These are phyloP conservation scores for fruit fly (Drosophila melanogaster) DNA, from an alignment of 1,140 invertebrate genomes.

Conservation along the genomic window Release_6_plus_ISO1_MT NT_033777.3:26010501-26011000, in stretches of 20 bases:
- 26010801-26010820: conserved; percentile 41
- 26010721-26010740: conserved; percentile 55
- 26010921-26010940: conserved; percentile 30
- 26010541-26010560: conserved; percentile 84
- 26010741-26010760: conserved; percentile 19
- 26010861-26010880: conserved; percentile 73
- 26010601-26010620: conserved; percentile 41
- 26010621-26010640: conserved; percentile 29
- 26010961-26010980: conserved; percentile 81
- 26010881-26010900: conserved; percentile 81
- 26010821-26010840: conserved; percentile 73
- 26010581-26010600: conserved; percentile 75
- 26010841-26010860: conserved; percentile 64
- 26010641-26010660: conserved; percentile 60
- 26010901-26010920: conserved; percentile 76
- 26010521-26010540: conserved; percentile 78
- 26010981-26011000: conserved; percentile 57
- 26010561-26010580: conserved; percentile 78
- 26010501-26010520: conserved; percentile 71
- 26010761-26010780: conserved; percentile 6
- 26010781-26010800: conserved; percentile 65
- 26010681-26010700: conserved; percentile 75
- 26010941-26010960: conserved; percentile 30
- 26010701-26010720: conserved; percentile 40
- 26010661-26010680: conserved; percentile 37